Percentiles rank a stretch among this genome's conserved stretches.
Conservation (phyloP, 1,140 invertebrate genomes). For the Dryas iulia region DNA sequence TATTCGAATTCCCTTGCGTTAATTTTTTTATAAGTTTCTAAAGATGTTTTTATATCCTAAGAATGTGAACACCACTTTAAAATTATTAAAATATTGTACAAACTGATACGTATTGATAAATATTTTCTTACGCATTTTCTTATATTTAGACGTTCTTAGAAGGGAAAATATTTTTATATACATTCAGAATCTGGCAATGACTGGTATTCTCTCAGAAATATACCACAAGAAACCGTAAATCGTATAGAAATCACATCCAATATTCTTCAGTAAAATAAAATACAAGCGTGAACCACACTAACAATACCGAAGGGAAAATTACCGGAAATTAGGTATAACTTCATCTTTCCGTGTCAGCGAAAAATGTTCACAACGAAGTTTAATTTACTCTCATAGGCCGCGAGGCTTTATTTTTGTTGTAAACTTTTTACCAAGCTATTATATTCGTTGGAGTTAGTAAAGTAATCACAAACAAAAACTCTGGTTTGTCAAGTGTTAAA, state of each 20-base stretch:
- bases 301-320: neutral
- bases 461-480: slow-evolving; percentile 10
- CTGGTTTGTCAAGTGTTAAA: neutral
- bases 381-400: slow-evolving; percentile 19
- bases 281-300: neutral
- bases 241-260: neutral
- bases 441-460: neutral
- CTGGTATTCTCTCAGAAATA: neutral
- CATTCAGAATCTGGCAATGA: neutral
- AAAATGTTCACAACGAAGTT: slow-evolving; percentile 10
- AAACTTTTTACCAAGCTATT: slow-evolving; percentile 9
- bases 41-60: no score
- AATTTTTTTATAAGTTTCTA: no score
- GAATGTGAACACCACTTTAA: no score
- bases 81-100: no score
- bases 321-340: slow-evolving; percentile 13
- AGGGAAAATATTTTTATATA: neutral
- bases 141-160: no score
- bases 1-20: no score
- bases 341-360: neutral
- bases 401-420: neutral
- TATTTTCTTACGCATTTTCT: no score
- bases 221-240: neutral
- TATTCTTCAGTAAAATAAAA: neutral
- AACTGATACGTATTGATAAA: no score